Conservation (phyloP, 2,113 vertebrate species). For the Clarias magur region DNA sequence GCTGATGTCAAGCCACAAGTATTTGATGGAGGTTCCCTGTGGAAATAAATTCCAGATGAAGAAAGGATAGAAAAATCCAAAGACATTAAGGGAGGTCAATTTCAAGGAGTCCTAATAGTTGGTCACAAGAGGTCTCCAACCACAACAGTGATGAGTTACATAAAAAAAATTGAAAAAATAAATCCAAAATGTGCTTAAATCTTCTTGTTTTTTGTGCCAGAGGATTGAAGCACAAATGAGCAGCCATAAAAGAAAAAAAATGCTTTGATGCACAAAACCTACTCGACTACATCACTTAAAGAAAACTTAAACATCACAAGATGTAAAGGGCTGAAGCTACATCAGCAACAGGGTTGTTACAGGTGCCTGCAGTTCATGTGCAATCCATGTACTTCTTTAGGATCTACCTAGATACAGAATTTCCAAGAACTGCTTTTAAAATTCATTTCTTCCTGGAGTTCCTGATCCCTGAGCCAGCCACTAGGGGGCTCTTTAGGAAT, state of each 20-base stretch:
- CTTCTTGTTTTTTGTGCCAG: background rate
- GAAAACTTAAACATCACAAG: background rate
- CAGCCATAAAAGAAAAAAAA: background rate
- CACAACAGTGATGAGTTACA: background rate
- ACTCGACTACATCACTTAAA: background rate
- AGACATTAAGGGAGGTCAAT: background rate
- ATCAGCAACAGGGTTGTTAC: background rate
- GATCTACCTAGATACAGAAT: background rate
- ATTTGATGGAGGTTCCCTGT: background rate
- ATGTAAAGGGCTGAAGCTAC: background rate
- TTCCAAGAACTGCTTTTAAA: background rate
- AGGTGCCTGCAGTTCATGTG: background rate
- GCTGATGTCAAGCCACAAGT: background rate
- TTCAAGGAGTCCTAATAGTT: background rate
- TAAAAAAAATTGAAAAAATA: background rate
- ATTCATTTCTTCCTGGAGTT: background rate
- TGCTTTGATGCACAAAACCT: background rate
- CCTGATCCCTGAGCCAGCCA: background rate
- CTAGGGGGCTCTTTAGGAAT: background rate
- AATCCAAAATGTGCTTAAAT: constrained; percentile 13
- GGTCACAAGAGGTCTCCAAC: background rate
- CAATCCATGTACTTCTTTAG: background rate
- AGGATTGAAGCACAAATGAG: background rate
- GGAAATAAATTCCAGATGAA: background rate
- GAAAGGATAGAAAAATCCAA: background rate